Evolutionary conservation across 1,140 invertebrate species (phyloP).

Genomic region (Diorhabda carinulata): DNA sequence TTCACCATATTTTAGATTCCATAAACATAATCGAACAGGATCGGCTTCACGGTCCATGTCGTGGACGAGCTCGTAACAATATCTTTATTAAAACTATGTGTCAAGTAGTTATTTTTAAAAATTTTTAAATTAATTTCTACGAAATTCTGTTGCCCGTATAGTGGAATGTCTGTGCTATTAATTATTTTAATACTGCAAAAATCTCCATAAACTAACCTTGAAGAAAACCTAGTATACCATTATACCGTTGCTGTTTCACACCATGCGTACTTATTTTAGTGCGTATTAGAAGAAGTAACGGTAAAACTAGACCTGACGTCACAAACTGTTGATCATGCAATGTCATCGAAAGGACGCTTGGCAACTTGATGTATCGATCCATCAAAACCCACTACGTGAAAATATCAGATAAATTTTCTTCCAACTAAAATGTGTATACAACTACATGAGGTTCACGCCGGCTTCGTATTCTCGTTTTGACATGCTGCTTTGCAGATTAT

Average conservation of each 20-base stretch:
- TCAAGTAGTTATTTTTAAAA: no score
- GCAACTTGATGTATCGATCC: conserved; percentile 15
- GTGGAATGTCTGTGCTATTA: no score
- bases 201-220: background rate
- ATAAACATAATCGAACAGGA: no score
- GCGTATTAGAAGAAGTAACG: background rate
- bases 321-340: conserved; percentile 35
- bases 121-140: no score
- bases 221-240: background rate
- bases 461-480: conserved; percentile 3
- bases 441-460: conserved; percentile 1
- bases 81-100: no score
- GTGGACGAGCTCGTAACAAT: no score
- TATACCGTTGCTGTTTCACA: background rate
- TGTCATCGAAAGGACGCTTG: conserved; percentile 26
- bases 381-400: conserved; percentile 7
- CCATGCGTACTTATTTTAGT: background rate
- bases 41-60: no score
- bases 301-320: conserved; percentile 24
- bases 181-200: no score
- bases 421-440: background rate
- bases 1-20: no score
- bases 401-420: conserved; percentile 7
- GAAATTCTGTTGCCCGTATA: no score
- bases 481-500: conserved; percentile 41